Base-by-base conservation (phyloP, 2,888 invertebrate species). In the Spisula solida region DNA sequence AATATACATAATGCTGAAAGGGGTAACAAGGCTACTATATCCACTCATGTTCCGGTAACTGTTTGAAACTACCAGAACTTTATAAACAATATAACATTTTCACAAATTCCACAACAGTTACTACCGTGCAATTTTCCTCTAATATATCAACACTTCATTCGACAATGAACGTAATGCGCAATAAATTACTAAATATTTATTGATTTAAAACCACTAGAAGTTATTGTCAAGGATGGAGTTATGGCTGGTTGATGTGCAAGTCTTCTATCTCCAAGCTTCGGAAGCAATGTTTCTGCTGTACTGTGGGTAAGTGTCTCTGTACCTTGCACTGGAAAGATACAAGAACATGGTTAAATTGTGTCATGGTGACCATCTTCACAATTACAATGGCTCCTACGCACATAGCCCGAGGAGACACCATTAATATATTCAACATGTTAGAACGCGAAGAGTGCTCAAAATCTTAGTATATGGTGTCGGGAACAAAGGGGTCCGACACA, bases 291-390 rank as follows among this genome's bases (percentile, higher is more conserved):
- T 95, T 34, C 96, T 89, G 91, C 94, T 95, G 93, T 95, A 96
- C 85, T 95, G 95, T 10, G 96, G 96, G 87, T 95, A 95, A 56
- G 95, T 95, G 87, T 96, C 96, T 55, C 96, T 89, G 92, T 96
- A 96, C 34, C 96, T 93, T n/a, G 95, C 95, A 90, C 96, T 96
- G 94, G 75, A 95, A 94, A 83, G n/a, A 66, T 25, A 66, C 25
- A 66, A 47, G 10, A 66, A 82, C 1, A 56, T 20, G 31, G 14
- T 55, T 31, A 31, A 48, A 81, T 2, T 41, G 41, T 41, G 41
- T 8, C 41, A 41, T 41, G 41, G 41, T 41, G 41, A 8, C 8
- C 4, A 41, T 41, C 41, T 8, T 41, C 2, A 41, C 8, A 5
- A 41, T 41, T 41, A 41, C 41, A 41, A 41, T 41, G 41, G 8